Conservation (phyloP, 2,888 invertebrate genomes). For the Dioctria linearis region DNA sequence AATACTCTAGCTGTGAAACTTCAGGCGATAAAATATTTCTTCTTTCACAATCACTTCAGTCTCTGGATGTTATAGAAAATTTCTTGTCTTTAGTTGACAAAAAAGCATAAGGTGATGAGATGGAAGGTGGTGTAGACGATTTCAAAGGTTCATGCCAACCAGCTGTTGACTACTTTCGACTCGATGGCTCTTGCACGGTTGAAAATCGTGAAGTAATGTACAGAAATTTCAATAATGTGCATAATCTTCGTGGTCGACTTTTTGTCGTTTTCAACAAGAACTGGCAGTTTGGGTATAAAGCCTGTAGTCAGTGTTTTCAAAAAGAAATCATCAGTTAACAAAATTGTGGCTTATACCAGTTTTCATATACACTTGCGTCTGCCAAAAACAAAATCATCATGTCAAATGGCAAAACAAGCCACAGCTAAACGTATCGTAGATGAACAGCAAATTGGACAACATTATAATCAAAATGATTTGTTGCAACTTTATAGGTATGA, state of each 20-base stretch:
- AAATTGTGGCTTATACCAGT: too few species aligned
- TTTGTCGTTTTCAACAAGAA: conserved; percentile 97
- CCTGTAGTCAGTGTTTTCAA: too few species aligned
- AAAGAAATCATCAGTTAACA: too few species aligned
- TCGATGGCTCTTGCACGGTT: conserved; percentile 93
- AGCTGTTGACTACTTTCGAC: conserved; percentile 88
- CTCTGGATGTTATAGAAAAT: conserved; percentile 93
- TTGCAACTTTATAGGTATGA: too few species aligned
- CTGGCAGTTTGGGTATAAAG: conserved; percentile 98
- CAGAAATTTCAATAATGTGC: conserved; percentile 88
- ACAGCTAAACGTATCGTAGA: too few species aligned
- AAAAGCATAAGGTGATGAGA: conserved; percentile 75
- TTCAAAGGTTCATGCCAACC: conserved; percentile 81
- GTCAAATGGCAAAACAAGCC: too few species aligned
- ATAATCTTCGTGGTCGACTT: conserved; percentile 85
- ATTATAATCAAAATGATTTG: too few species aligned
- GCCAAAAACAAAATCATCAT: too few species aligned
- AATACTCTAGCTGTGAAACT: conserved; percentile 91
- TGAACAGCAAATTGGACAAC: too few species aligned
- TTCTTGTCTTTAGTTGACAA: conserved; percentile 87
- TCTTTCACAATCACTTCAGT: conserved; percentile 96
- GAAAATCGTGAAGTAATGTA: conserved; percentile 89
- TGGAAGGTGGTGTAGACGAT: conserved; percentile 66
- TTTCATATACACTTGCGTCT: too few species aligned
- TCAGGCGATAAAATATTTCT: conserved; percentile 97